phyloP scores from a whole-genome alignment of 2,888 invertebrate genomes.

The Augiades crinisus region DNA sequence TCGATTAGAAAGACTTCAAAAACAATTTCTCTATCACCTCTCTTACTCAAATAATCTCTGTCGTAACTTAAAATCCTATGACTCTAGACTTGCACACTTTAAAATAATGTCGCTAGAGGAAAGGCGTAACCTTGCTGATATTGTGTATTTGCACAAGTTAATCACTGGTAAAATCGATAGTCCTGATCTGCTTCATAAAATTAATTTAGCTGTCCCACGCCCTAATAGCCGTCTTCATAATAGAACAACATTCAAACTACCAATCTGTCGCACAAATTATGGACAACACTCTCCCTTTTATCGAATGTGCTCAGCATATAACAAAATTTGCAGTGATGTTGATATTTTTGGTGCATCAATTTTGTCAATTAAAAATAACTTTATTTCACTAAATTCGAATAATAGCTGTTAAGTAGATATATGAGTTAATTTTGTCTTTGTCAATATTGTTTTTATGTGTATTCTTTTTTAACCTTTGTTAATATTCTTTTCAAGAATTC shows the following conservation, averaged over 20 bases:
- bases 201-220: background rate
- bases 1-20: background rate
- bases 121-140: background rate
- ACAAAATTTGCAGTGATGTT: background rate
- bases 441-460: background rate
- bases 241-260: conserved; percentile 3
- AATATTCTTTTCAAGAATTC: too few species aligned
- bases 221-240: background rate
- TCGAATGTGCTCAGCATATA: background rate
- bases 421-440: background rate
- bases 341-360: background rate
- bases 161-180: conserved; percentile 2
- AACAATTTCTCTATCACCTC: background rate
- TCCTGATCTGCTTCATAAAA: background rate
- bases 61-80: background rate
- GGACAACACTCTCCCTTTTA: background rate
- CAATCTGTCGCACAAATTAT: background rate
- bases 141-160: conserved; percentile 2
- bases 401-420: background rate
- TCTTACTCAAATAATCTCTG: background rate
- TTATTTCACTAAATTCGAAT: background rate
- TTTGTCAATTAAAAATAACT: background rate
- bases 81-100: background rate
- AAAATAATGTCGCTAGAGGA: background rate
- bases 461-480: too few species aligned